Conservation (phyloP, 2,797 vertebrate genomes). For the Clarias pachynema region DNA sequence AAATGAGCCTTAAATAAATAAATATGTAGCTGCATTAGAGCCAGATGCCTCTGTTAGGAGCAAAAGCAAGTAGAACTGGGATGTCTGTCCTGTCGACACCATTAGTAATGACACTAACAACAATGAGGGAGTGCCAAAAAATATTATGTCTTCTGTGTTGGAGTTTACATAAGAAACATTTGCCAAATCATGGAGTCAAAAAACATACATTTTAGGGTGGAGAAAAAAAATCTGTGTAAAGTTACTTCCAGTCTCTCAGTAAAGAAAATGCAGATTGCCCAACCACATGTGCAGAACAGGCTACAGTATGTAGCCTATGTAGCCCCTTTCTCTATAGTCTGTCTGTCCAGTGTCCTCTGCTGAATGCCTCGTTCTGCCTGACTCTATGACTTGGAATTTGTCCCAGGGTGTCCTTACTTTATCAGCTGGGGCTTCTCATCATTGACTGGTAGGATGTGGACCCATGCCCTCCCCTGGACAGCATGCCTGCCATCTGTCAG, state of each 20-base stretch:
- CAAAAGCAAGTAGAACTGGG: constrained; percentile 57
- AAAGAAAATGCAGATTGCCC: constrained; percentile 59
- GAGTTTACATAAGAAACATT: constrained; percentile 63
- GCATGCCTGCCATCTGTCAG: constrained; percentile 89
- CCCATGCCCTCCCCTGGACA: constrained; percentile 79
- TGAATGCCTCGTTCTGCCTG: constrained; percentile 38
- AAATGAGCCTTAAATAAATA: constrained; percentile 57
- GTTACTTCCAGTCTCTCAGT: constrained; percentile 63
- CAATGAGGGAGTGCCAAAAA: constrained; percentile 71
- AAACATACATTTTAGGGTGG: constrained; percentile 36
- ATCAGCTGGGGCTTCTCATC: constrained; percentile 82
- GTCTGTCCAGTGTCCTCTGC: constrained; percentile 43
- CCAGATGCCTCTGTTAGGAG: constrained; percentile 67
- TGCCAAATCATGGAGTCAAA: constrained; percentile 58
- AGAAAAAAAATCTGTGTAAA: constrained; percentile 57
- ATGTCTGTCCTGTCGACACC: constrained; percentile 61
- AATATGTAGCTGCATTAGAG: constrained; percentile 55
- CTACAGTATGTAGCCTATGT: constrained; percentile 25
- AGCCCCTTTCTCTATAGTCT: constrained; percentile 28
- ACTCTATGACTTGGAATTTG: constrained; percentile 53
- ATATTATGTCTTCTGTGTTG: constrained; percentile 67
- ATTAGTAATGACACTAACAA: constrained; percentile 63
- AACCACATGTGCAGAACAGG: constrained; percentile 54
- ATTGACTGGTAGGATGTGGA: constrained; percentile 86
- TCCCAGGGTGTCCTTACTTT: constrained; percentile 76